A percentile compares a stretch with the other conserved stretches of the same genome.
Evolutionary conservation across 1,140 invertebrate genomes (phyloP).

Genomic region (Eupeodes corollae): DNA sequence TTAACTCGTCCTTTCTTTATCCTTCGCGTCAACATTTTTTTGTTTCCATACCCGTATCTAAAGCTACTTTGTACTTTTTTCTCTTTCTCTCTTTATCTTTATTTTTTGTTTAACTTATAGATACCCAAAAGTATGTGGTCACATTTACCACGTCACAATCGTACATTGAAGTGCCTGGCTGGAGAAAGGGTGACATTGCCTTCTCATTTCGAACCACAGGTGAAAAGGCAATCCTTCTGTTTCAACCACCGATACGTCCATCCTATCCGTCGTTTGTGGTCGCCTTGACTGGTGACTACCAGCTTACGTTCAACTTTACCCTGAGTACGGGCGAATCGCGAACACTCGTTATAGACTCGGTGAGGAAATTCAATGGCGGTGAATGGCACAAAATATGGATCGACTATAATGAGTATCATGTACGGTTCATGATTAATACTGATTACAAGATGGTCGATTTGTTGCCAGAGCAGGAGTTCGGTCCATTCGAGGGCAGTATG

Average conservation of each 20-base stretch:
- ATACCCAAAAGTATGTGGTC: slow-evolving; percentile 84
- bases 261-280: slow-evolving; percentile 86
- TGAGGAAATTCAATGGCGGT: slow-evolving; percentile 70
- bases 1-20: no score
- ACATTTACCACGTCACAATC: slow-evolving; percentile 87
- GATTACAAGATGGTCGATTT: slow-evolving; percentile 79
- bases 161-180: slow-evolving; percentile 82
- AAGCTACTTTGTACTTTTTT: not conserved
- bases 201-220: slow-evolving; percentile 88
- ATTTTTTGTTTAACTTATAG: slow-evolving; percentile 37
- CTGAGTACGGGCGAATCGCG: slow-evolving; percentile 69
- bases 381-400: slow-evolving; percentile 95
- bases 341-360: slow-evolving; percentile 68
- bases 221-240: slow-evolving; percentile 74
- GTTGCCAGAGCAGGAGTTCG: slow-evolving; percentile 73
- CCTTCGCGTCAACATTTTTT: no score
- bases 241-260: slow-evolving; percentile 78
- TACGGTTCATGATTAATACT: slow-evolving; percentile 85
- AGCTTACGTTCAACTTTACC: slow-evolving; percentile 81
- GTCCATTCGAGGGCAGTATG: slow-evolving; percentile 84
- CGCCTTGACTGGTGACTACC: slow-evolving; percentile 70
- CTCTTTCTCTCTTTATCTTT: slow-evolving; percentile 4
- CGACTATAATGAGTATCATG: slow-evolving; percentile 85
- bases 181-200: slow-evolving; percentile 81
- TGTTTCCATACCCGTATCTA: no score